Evolutionary conservation across 2,888 invertebrate species (phyloP).

Genomic region (Quadriops clusia): DNA sequence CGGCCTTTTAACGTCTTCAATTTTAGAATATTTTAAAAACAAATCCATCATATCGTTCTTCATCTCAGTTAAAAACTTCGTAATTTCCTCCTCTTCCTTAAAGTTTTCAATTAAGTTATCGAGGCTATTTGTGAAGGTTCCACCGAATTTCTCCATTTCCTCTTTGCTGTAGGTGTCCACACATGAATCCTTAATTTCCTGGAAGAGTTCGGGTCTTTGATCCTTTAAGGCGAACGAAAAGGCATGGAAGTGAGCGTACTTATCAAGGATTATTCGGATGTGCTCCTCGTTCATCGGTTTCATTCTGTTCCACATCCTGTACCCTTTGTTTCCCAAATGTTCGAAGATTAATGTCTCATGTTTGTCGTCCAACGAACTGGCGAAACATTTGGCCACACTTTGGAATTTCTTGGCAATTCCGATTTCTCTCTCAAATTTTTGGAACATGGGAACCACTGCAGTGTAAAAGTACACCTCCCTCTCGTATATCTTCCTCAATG

Average conservation of each 20-base stretch:
- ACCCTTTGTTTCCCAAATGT: slow-evolving; percentile 14
- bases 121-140: slow-evolving; percentile 6
- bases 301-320: slow-evolving; percentile 8
- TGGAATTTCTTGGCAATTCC: slow-evolving; percentile 12
- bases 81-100: not conserved
- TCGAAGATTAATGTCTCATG: slow-evolving; percentile 17
- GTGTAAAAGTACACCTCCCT: slow-evolving; percentile 22
- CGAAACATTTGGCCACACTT: slow-evolving; percentile 14
- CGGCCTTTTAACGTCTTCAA: slow-evolving; percentile 2
- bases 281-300: slow-evolving; percentile 7
- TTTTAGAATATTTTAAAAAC: not conserved
- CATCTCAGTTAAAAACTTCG: slow-evolving; percentile 3
- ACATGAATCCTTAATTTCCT: not conserved
- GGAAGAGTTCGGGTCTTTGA: slow-evolving; percentile 1
- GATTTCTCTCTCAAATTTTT: slow-evolving; percentile 15
- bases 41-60: slow-evolving; percentile 7
- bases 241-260: slow-evolving; percentile 9
- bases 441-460: slow-evolving; percentile 17
- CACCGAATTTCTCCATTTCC: slow-evolving; percentile 6
- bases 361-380: slow-evolving; percentile 11
- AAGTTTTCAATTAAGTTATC: slow-evolving; percentile 6
- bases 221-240: slow-evolving; percentile 5
- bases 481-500: slow-evolving; percentile 18
- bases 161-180: slow-evolving; percentile 3
- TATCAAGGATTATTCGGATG: slow-evolving; percentile 5